Conservation (phyloP, 2,797 vertebrate species). For the Sternarchorhynchus goeldii region DNA sequence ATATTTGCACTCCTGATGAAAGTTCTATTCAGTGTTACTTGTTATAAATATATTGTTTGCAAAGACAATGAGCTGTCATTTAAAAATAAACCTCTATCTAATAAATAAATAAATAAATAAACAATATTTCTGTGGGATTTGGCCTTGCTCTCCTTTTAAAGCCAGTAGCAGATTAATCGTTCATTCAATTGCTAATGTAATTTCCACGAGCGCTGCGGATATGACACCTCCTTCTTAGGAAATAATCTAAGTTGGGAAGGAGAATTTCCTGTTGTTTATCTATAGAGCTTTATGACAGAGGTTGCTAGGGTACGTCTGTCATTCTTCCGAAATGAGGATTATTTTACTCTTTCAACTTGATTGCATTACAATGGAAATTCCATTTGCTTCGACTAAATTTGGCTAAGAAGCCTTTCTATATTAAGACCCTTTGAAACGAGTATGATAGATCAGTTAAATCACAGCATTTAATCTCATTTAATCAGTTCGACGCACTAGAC, state of each 20-base stretch:
- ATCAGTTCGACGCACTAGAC: conserved; percentile 24
- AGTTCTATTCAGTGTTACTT: background rate
- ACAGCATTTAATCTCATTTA: conserved; percentile 27
- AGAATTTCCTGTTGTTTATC: background rate
- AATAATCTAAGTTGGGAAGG: background rate
- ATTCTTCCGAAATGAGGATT: background rate
- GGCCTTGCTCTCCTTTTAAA: conserved; percentile 29
- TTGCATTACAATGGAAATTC: background rate
- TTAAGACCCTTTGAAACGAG: conserved; percentile 1
- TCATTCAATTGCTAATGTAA: conserved; percentile 12
- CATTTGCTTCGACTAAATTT: background rate
- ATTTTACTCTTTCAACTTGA: background rate
- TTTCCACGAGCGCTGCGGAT: conserved; percentile 27
- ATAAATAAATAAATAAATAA: background rate
- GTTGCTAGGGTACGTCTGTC: background rate
- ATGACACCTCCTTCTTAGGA: conserved; percentile 8
- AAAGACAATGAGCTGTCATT: background rate
- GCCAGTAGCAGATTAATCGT: conserved; percentile 29
- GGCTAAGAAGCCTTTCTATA: conserved; percentile 7
- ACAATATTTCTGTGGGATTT: background rate
- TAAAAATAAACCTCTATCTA: conserved; percentile 1
- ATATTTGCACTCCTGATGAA: background rate
- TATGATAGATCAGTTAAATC: conserved; percentile 19
- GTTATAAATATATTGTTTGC: background rate
- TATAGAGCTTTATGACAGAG: background rate